These are phyloP conservation scores for Acipenser transmontanus DNA, from an alignment of 2,797 vertebrate species.

Conservation along the genomic window DNA sequence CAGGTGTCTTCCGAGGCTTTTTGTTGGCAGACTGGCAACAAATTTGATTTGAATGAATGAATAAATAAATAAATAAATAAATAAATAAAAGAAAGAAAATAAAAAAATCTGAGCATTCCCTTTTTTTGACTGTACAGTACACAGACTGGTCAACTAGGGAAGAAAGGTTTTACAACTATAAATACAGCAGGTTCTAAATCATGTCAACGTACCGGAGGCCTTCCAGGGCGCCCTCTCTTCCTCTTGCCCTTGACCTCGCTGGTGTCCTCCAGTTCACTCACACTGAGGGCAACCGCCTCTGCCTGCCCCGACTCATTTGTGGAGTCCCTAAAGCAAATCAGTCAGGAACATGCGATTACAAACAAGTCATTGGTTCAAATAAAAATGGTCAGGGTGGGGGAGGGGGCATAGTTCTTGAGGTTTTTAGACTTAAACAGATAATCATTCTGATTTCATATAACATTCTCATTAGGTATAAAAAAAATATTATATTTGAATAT, in stretches of 20 bases:
- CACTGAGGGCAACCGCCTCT: constrained; percentile 67
- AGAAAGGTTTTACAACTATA: background rate
- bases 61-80: background rate
- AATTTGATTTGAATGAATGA: background rate
- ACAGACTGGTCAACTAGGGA: no score
- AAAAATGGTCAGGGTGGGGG: no score
- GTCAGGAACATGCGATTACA: no score
- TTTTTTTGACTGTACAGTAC: background rate
- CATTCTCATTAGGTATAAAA: no score
- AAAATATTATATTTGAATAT: no score
- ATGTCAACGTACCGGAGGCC: constrained; percentile 69
- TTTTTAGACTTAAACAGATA: no score
- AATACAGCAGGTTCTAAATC: background rate
- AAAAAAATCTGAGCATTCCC: no score
- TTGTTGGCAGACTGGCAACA: constrained; percentile 75
- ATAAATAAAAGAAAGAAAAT: no score
- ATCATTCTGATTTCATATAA: no score
- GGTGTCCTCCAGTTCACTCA: constrained; percentile 85
- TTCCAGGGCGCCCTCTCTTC: constrained; percentile 91
- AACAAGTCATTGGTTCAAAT: no score
- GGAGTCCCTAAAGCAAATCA: constrained; percentile 74
- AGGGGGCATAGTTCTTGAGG: no score
- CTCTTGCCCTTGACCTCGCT: constrained; percentile 85
- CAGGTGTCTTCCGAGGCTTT: constrained; percentile 85
- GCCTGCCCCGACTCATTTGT: constrained; percentile 89